Evolutionary conservation across 2,888 invertebrate species (phyloP).

Genomic region (Agrotis ipsilon): DNA sequence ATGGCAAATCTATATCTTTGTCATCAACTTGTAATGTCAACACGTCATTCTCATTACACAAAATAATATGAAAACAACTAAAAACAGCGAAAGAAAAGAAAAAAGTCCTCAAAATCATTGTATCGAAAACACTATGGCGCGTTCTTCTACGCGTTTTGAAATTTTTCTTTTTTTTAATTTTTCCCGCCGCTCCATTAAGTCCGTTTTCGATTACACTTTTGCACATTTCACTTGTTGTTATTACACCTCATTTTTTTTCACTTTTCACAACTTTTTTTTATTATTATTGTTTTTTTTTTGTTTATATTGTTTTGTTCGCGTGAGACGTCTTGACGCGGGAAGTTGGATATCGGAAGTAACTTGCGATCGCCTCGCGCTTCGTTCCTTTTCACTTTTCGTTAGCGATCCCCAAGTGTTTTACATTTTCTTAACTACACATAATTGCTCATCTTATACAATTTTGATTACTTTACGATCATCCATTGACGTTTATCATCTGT

Average conservation of each 20-base stretch:
- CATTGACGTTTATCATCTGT: slow-evolving; percentile 42
- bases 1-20: slow-evolving; percentile 77
- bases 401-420: slow-evolving; percentile 62
- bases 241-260: slow-evolving; percentile 68
- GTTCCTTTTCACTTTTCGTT: slow-evolving; percentile 86
- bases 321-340: slow-evolving; percentile 82
- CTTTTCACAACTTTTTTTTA: slow-evolving; percentile 50
- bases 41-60: slow-evolving; percentile 83
- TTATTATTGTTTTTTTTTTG: slow-evolving; percentile 55
- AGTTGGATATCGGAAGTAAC: slow-evolving; percentile 85
- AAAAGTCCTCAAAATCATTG: slow-evolving; percentile 68
- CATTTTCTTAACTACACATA: slow-evolving; percentile 63
- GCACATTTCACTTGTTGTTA: slow-evolving; percentile 72
- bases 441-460: slow-evolving; percentile 18
- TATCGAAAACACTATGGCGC: slow-evolving; percentile 47
- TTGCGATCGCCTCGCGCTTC: slow-evolving; percentile 68
- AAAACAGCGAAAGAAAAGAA: slow-evolving; percentile 70
- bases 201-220: slow-evolving; percentile 73
- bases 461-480: slow-evolving; percentile 10
- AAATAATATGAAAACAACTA: slow-evolving; percentile 71
- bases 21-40: slow-evolving; percentile 86
- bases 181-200: slow-evolving; percentile 77
- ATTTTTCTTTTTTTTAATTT: slow-evolving; percentile 77
- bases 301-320: slow-evolving; percentile 60
- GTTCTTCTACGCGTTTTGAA: slow-evolving; percentile 82